Evolutionary conservation across 2,113 vertebrate genomes (phyloP), one percentile per base, ranked within the genome.

Genomic region (Illadopsis cleaveri): DNA sequence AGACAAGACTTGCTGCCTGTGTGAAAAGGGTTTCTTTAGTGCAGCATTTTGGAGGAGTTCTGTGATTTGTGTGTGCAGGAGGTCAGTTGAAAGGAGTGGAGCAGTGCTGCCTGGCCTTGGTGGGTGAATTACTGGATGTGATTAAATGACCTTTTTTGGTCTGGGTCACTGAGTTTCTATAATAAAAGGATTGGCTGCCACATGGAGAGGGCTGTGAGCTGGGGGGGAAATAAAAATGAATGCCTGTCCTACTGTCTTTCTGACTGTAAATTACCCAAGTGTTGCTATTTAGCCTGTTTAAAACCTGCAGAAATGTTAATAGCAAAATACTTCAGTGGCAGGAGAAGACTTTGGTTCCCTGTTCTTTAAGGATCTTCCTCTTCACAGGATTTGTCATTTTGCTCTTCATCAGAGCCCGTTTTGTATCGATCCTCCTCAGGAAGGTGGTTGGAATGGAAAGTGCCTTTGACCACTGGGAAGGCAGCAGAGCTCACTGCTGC

Each of bases 111-210:
- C 79, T 88, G 94, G 79, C 65, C 88, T 66, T 47, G 89, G n/a
- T 71, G 71, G 86, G 68, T 78, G 90, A 90, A 45, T 83, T 76
- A 42, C 92, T 93, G 92, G 82, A 44, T 86, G 85, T 88, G 93
- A 95, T 95, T 93, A 88, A 93, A 92, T 83, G 88, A 96, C 90
- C 93, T 93, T 68, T 68, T 80, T 48, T 38, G 80, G 16, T 95
- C 90, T 78, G 88, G 92, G 90, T 95, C 94, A 75, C 68, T 40
- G 88, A 47, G 62, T 76, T 93, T 88, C 66, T 76, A 1, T 88
- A 80, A 73, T 90, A 15, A 80, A 89, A 83, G 85, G 47, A 60
- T 71, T 40, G 40, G 71, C 70, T 9, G 19, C 75, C 72, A 15
- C 58, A 13, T 2, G 45, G 70, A 87, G 82, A 51, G 44, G 56